Evolutionary conservation across 2,797 vertebrate genomes (phyloP), one percentile per base, ranked within the genome.

Genomic region (Morelia viridis): DNA sequence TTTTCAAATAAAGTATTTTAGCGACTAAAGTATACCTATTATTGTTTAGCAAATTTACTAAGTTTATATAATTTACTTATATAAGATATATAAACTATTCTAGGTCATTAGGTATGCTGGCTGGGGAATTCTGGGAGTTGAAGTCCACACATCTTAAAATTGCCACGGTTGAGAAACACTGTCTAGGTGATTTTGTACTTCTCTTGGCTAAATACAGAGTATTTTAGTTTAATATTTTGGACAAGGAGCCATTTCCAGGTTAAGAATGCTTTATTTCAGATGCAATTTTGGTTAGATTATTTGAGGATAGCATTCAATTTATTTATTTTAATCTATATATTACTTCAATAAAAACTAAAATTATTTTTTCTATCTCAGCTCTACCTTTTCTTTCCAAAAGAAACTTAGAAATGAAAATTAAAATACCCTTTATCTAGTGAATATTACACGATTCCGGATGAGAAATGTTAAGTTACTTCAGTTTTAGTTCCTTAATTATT

Each of bases 401-500:
- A 89, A 12, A n/a, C 65, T 76, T 53, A 58, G 1, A 88, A 31
- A 90, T 85, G 5, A 57, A 57, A 60, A 56, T 57, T 53, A 88
- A 80, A 80, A 80, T 50, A 61, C 57, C 53, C n/a, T 91, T 56
- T 93, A 93, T 90, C 56, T 61, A 71, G 41, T 22, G 7, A 24
- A 50, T 31, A 28, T 71, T 22, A 80, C 4, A 26, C 11, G 24
- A 13, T 35, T 17, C 35, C 53, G 41, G 50, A 31, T 61, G 35
- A 61, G 24, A 26, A 87, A 92, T 71, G 5, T 19, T 28, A 50
- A 85, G 22, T 60, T 0, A 1, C 6, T 62, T 26, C 76, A 62
- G 41, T 35, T 0, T 0, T 53, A 87, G 65, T 80, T 12, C 41
- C 60, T 71, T 0, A 0, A 90, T 87, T 89, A 15, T 46, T 24